Conservation (phyloP, 2,113 vertebrate genomes). For the Planiliza haematocheilus region DNA sequence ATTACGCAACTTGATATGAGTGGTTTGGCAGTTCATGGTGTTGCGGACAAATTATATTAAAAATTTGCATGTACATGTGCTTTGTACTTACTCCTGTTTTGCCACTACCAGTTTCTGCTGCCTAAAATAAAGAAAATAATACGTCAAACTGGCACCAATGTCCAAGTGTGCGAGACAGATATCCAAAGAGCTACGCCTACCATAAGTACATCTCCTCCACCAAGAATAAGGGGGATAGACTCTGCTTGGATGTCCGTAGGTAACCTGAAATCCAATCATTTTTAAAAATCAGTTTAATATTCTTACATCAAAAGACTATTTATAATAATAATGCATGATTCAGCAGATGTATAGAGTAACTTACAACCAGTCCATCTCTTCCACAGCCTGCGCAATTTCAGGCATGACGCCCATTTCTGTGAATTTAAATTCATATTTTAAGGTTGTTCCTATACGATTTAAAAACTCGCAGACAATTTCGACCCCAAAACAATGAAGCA, state of each 20-base stretch:
- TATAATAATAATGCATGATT: not conserved
- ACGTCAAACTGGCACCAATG: not conserved
- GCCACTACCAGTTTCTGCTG: constrained; percentile 97
- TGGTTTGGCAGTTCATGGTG: not conserved
- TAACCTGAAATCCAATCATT: constrained; percentile 82
- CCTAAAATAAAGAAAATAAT: constrained; percentile 76
- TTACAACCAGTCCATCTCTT: constrained; percentile 99
- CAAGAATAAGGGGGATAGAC: constrained; percentile 94
- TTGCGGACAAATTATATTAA: not conserved
- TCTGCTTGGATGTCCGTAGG: constrained; percentile 99
- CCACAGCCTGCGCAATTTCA: constrained; percentile 98
- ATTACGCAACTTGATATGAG: no score
- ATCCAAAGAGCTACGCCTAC: constrained; percentile 70
- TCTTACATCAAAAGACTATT: no score
- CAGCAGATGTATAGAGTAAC: constrained; percentile 68
- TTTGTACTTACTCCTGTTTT: constrained; percentile 95
- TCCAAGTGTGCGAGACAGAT: not conserved
- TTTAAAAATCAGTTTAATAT: not conserved
- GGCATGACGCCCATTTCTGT: constrained; percentile 98
- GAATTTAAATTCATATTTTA: constrained; percentile 26
- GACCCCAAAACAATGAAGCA: accelerated
- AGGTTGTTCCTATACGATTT: accelerated
- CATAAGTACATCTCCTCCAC: constrained; percentile 98
- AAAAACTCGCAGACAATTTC: not conserved
- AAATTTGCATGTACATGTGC: not conserved